Evolutionary conservation across 2,113 vertebrate species (phyloP).

Genomic region (Steatornis caripensis): DNA sequence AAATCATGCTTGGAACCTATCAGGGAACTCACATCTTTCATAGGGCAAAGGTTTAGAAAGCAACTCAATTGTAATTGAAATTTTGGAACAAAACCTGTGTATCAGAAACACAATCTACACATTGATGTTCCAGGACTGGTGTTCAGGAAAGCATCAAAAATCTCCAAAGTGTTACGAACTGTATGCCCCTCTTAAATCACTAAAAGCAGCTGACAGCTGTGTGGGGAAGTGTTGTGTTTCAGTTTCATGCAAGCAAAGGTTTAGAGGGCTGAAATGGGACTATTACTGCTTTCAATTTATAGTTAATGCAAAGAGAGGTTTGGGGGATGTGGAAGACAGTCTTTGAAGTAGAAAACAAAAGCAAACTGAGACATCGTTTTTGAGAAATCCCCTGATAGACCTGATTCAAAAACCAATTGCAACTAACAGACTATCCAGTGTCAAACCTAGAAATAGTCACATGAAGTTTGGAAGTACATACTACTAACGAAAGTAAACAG

Average conservation of each 20-base stretch:
- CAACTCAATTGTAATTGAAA: background rate
- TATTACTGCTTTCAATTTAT: background rate
- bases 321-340: background rate
- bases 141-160: background rate
- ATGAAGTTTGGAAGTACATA: background rate
- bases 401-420: background rate
- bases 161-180: fast-evolving
- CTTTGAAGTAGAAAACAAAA: background rate
- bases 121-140: background rate
- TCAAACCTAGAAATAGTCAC: background rate
- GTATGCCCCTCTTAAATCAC: background rate
- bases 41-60: background rate
- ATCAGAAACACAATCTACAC: background rate
- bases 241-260: background rate
- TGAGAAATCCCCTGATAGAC: background rate
- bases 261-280: background rate
- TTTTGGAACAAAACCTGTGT: background rate
- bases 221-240: background rate
- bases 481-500: background rate
- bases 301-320: background rate
- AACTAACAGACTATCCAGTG: background rate
- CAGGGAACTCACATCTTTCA: background rate
- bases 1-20: background rate
- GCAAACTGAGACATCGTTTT: background rate
- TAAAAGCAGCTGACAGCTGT: background rate